Percentiles rank a stretch among this genome's conserved stretches.
phyloP scores from a whole-genome alignment of 2,113 vertebrate genomes.

The pig (Sus scrofa) region T2T-Sscrofa CM000814.6:142219001-142219500 shows the following conservation, averaged over 20 bases:
- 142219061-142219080: not conserved
- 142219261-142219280: not conserved
- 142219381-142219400: not conserved
- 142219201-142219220: not conserved
- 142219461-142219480: not conserved
- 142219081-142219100: accelerated
- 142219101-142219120: not conserved
- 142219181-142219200: not conserved
- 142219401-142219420: not conserved
- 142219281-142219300: not conserved
- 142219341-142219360: not conserved
- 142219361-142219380: not conserved
- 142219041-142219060: not conserved
- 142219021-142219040: not conserved
- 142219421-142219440: not conserved
- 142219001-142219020: not conserved
- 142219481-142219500: not conserved
- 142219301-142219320: not conserved
- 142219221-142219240: conserved; percentile 33
- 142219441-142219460: not conserved
- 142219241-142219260: not conserved
- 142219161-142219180: not conserved
- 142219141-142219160: not conserved
- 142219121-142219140: not conserved
- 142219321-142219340: no score